These are phyloP conservation scores for Takifugu bimaculatus DNA, from an alignment of 2,113 vertebrate genomes.

Conservation along the genomic window DNA sequence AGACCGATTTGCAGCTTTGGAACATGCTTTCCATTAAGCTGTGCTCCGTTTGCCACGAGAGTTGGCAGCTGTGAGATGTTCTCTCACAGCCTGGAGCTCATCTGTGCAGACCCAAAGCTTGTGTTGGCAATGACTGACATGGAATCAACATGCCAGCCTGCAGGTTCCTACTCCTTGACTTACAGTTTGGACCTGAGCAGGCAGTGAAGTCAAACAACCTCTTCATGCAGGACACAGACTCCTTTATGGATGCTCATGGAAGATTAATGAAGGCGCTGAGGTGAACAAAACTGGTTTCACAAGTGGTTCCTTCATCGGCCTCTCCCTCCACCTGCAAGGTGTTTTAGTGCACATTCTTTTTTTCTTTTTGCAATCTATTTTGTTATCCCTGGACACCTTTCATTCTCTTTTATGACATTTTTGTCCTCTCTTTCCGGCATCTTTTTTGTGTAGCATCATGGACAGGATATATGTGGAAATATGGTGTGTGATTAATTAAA, in stretches of 20 bases:
- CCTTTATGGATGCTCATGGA: slow-evolving; percentile 41
- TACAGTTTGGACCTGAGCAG: slow-evolving; percentile 51
- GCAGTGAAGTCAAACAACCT: slow-evolving; percentile 37
- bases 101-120: slow-evolving; percentile 55
- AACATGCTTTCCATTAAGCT: slow-evolving; percentile 49
- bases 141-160: slow-evolving; percentile 31
- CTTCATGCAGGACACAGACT: slow-evolving; percentile 45
- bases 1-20: slow-evolving; percentile 33
- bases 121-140: slow-evolving; percentile 57
- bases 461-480: too few relatives aligned
- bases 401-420: too few relatives aligned
- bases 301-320: slow-evolving; percentile 27
- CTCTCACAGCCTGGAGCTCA: slow-evolving; percentile 31
- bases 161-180: slow-evolving; percentile 53
- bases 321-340: slow-evolving; percentile 3
- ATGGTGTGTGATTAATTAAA: too few relatives aligned
- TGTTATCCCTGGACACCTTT: too few relatives aligned
- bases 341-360: not conserved
- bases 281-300: slow-evolving; percentile 51
- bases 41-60: slow-evolving; percentile 33
- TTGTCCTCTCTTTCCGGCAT: too few relatives aligned
- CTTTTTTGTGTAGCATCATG: too few relatives aligned
- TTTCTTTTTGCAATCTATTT: too few relatives aligned
- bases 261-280: slow-evolving; percentile 61
- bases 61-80: slow-evolving; percentile 41